Conservation (phyloP, 2,797 vertebrate species). For the Synaphobranchus kaupii region DNA sequence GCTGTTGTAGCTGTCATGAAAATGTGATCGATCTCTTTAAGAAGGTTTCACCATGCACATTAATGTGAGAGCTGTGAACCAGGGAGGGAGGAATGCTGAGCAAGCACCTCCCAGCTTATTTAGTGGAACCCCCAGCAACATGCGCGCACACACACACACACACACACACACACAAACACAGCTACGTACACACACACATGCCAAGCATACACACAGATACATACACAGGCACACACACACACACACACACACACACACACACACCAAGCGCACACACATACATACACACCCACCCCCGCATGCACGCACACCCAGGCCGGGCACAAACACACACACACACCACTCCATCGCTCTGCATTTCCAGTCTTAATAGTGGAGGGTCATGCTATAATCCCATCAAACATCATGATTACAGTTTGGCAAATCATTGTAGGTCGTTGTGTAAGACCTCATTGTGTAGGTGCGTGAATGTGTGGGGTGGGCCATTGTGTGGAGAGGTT, state of each 20-base stretch:
- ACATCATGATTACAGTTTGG: constrained; percentile 22
- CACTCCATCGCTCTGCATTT: not conserved
- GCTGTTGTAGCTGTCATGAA: not conserved
- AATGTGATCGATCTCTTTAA: not conserved
- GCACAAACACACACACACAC: not conserved
- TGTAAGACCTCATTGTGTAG: too few species aligned
- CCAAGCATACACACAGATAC: too few species aligned
- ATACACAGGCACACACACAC: too few species aligned
- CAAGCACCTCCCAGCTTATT: not conserved
- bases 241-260: not conserved
- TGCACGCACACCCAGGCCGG: not conserved
- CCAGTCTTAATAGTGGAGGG: not conserved
- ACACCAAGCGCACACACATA: not conserved
- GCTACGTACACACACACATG: too few species aligned
- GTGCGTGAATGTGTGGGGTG: too few species aligned
- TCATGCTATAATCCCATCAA: not conserved
- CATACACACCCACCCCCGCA: not conserved
- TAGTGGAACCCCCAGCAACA: not conserved
- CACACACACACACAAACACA: too few species aligned
- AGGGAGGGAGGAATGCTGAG: not conserved
- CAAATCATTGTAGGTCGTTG: not conserved
- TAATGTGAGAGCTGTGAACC: not conserved
- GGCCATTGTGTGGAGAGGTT: too few species aligned
- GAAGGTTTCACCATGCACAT: not conserved
- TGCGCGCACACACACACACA: not conserved